Conservation (phyloP, 2,888 invertebrate species). For the Adelphocoris suturalis region DNA sequence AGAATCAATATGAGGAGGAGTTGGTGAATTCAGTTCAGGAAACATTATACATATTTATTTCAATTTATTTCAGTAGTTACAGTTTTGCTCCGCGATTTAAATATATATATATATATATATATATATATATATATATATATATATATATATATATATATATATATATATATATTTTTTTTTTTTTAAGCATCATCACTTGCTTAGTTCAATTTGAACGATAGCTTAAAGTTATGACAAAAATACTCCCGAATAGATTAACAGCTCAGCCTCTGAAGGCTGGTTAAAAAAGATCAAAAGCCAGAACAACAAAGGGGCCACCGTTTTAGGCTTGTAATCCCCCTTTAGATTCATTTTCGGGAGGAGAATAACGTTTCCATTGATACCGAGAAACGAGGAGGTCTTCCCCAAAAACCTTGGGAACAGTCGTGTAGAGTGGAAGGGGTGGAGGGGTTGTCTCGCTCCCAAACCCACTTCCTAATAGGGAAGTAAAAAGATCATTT, state of each 20-base stretch:
- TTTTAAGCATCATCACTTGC: no score
- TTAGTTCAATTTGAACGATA: no score
- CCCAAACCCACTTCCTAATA: not conserved
- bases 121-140: no score
- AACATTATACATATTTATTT: no score
- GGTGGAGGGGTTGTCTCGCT: not conserved
- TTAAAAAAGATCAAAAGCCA: slow-evolving; percentile 5
- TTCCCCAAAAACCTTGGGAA: not conserved
- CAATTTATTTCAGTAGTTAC: no score
- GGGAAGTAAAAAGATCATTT: slow-evolving; percentile 40
- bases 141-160: no score
- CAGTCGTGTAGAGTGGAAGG: not conserved
- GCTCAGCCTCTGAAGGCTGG: not conserved
- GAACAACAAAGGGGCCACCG: slow-evolving; percentile 7
- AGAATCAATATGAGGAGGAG: no score
- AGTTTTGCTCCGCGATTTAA: no score
- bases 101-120: no score
- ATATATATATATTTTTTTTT: no score
- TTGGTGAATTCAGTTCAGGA: no score
- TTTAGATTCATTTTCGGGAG: slow-evolving; percentile 28
- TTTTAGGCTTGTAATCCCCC: not conserved
- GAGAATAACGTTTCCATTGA: not conserved
- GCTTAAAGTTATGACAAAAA: not conserved
- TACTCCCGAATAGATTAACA: not conserved
- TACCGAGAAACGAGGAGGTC: not conserved